phyloP scores from a whole-genome alignment of 2,797 vertebrate genomes.

The Sebastes iracundus region DNA sequence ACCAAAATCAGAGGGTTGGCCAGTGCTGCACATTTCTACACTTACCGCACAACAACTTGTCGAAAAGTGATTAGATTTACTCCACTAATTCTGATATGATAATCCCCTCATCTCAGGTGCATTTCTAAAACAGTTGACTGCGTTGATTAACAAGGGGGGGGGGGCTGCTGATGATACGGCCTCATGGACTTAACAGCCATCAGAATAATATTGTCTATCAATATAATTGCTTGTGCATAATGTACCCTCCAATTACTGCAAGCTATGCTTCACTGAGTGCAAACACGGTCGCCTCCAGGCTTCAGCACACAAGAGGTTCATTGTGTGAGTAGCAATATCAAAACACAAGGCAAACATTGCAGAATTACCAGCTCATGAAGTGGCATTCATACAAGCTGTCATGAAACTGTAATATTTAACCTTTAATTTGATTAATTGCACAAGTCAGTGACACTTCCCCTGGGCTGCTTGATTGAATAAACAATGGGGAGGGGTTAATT shows the following conservation, averaged over 20 bases:
- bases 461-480: conserved; percentile 1
- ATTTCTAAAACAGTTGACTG: neutral
- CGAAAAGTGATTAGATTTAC: neutral
- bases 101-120: neutral
- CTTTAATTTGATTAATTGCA: conserved; percentile 45
- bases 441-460: conserved; percentile 1
- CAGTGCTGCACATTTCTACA: neutral
- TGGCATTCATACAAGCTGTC: neutral
- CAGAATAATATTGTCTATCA: conserved; percentile 40
- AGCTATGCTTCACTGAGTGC: conserved; percentile 25
- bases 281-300: conserved; percentile 25
- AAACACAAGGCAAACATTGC: conserved; percentile 16
- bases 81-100: neutral
- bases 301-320: neutral
- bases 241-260: conserved; percentile 47
- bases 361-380: neutral
- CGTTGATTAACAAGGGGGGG: conserved; percentile 6
- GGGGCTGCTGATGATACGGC: neutral
- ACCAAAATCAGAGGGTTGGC: neutral
- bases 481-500: conserved; percentile 2
- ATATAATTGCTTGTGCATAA: conserved; percentile 43
- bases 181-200: conserved; percentile 15
- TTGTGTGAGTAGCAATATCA: conserved; percentile 4
- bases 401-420: conserved; percentile 34
- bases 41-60: neutral